These are phyloP conservation scores for Cotesia congregata DNA, from an alignment of 2,888 invertebrate genomes.

Conservation along the genomic window DNA sequence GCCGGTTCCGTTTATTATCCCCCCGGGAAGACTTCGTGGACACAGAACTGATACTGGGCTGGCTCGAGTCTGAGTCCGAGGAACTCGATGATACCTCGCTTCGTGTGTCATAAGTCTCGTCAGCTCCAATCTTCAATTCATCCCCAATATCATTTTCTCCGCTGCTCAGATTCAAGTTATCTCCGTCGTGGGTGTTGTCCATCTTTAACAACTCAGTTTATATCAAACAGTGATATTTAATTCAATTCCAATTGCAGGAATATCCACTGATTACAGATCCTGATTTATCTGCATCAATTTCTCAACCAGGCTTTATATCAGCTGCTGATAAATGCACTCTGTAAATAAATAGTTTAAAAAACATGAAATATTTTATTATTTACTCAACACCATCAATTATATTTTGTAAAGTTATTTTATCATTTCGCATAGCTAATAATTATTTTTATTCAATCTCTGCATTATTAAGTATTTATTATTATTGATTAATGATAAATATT, in stretches of 20 bases:
- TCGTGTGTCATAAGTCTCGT: constrained; percentile 83
- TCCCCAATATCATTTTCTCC: constrained; percentile 79
- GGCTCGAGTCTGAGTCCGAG: constrained; percentile 76
- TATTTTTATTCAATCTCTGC: not conserved
- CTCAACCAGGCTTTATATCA: constrained; percentile 45
- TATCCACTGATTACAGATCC: not conserved
- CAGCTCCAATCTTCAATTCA: constrained; percentile 83
- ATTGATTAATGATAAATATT: not conserved
- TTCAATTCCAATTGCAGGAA: not conserved
- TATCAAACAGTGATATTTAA: not conserved
- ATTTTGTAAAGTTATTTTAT: not conserved
- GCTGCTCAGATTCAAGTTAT: constrained; percentile 65
- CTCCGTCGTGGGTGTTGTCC: constrained; percentile 60
- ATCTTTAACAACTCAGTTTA: constrained; percentile 22
- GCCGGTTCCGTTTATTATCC: constrained; percentile 65
- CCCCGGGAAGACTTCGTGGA: constrained; percentile 77
- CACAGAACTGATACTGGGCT: constrained; percentile 84
- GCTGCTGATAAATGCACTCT: constrained; percentile 36
- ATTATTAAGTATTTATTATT: not conserved
- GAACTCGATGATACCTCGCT: constrained; percentile 91
- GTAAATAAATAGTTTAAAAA: constrained; percentile 25
- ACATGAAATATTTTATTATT: constrained; percentile 5
- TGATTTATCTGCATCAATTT: constrained; percentile 9
- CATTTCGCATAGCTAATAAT: not conserved
- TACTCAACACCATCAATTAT: constrained; percentile 45